Base-by-base conservation (phyloP, 2,888 invertebrate genomes). In the Cephus nigrinus region DNA sequence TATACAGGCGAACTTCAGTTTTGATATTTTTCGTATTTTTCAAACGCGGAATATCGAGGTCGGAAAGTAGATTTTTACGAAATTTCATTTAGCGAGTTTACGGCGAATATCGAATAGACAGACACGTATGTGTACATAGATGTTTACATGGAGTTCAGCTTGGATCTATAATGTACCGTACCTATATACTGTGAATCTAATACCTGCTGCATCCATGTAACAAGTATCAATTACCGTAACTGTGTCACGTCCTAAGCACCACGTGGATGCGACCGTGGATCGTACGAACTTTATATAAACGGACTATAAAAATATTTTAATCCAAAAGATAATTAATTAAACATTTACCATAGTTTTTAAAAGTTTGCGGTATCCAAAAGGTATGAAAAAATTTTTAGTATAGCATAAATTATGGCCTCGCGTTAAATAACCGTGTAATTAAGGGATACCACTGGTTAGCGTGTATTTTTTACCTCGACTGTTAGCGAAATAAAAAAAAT, bases 201-300 rank as follows among this genome's bases (percentile, higher is more conserved):
- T 55, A 55, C 55, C 55, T 71, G 71, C 23, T 71, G 71, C 12
- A 32, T 15, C 71, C 12, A 31, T 71, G 31, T 71, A 33, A 71
- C 71, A 33, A 71, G 71, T 71, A 71, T 71, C 71, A 33, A 69
- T 69, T 69, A 69, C 32, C 69, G 69, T 31, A 69, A 30, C 69
- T 11, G 32, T 69, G 69, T n/a, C 69, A 5, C 15, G 30, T 69
- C 30, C 69, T 32, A 32, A 30, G 32, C 12, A 32, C 12, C n/a
- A 32, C 69, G 15, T 69, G 31, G 30, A 69, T 30, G 30, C 69
- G 30, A 11, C 4, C 2, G 12, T 23, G 69, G 30, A 1, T 40
- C 15, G 40, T 40, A 15, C 1, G 5, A 15, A 40, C 40, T 15
- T 55, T 23, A 1, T 23, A 23, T 55, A 55, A 23, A 23, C 2